Evolutionary conservation across 2,797 vertebrate genomes (phyloP).

Genomic region (Xiphorhynchus erythropygius): DNA sequence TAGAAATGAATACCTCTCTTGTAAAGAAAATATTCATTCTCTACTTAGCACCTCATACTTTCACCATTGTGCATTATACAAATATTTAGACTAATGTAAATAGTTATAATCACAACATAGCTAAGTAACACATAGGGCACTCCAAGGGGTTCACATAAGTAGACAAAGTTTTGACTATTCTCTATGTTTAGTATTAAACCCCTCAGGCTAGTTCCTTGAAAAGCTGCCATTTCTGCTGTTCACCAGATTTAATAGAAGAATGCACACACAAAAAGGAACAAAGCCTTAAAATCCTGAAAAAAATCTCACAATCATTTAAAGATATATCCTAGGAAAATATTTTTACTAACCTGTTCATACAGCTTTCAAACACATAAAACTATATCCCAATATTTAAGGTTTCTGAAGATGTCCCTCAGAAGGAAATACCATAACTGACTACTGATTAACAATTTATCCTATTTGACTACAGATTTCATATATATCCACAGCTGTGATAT

Average conservation of each 20-base stretch:
- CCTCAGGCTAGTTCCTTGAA: neutral
- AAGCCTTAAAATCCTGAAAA: neutral
- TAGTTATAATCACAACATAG: conserved; percentile 7
- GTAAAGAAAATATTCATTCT: neutral
- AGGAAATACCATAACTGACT: neutral
- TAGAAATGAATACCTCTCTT: neutral
- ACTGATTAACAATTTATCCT: neutral
- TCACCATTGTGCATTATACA: neutral
- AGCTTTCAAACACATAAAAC: neutral
- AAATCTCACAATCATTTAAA: neutral
- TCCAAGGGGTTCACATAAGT: neutral
- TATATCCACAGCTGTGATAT: neutral
- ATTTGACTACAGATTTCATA: neutral
- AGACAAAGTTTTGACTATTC: conserved; percentile 11
- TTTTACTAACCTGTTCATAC: neutral
- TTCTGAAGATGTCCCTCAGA: neutral
- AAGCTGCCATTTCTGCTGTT: neutral
- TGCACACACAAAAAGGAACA: neutral
- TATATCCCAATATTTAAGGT: neutral
- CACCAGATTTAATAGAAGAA: neutral
- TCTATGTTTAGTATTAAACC: neutral
- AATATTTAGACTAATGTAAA: conserved; percentile 53
- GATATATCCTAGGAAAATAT: neutral
- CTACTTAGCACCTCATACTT: neutral
- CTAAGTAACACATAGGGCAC: neutral